phyloP scores from a whole-genome alignment of 30 jellyfish, hydroid and myxozoan species.

The Aurelia aurita complex sp. Pacific region DNA sequence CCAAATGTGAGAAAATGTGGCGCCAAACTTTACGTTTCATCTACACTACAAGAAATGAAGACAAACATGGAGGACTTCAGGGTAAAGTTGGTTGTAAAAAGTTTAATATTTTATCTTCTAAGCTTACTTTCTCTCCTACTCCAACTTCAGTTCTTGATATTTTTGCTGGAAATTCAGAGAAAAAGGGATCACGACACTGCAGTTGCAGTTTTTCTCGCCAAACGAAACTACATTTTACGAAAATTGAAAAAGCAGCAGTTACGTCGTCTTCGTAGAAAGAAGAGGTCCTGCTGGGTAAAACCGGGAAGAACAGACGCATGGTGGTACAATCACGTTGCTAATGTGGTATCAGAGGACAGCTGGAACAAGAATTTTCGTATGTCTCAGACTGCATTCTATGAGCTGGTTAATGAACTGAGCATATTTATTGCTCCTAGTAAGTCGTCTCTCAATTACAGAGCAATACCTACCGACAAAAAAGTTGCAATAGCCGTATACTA shows the following conservation, averaged over 20 bases:
- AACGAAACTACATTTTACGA: background rate
- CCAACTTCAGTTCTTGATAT: background rate
- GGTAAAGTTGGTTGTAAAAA: too few species aligned
- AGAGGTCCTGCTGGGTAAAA: background rate
- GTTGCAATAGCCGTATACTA: background rate
- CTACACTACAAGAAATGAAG: too few species aligned
- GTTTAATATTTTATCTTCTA: too few species aligned
- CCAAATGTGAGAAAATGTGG: too few species aligned
- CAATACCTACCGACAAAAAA: constrained; percentile 19
- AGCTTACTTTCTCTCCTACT: too few species aligned
- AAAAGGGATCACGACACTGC: constrained; percentile 9
- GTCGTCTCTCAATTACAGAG: constrained; percentile 16
- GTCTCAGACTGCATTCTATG: constrained; percentile 33
- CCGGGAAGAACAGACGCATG: constrained; percentile 3
- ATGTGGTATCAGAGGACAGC: constrained; percentile 14
- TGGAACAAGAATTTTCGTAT: constrained; percentile 27
- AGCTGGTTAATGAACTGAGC: constrained; percentile 31
- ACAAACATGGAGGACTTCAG: too few species aligned
- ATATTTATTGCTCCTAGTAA: constrained; percentile 1
- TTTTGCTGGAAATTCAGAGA: constrained; percentile 2
- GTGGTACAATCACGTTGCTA: constrained; percentile 19
- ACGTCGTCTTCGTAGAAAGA: constrained; percentile 6
- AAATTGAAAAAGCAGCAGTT: constrained; percentile 5
- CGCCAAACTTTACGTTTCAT: too few species aligned
- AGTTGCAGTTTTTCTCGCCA: too few species aligned